Base-by-base conservation (phyloP, 2,797 vertebrate genomes). In the Pseudochromis fuscus region DNA sequence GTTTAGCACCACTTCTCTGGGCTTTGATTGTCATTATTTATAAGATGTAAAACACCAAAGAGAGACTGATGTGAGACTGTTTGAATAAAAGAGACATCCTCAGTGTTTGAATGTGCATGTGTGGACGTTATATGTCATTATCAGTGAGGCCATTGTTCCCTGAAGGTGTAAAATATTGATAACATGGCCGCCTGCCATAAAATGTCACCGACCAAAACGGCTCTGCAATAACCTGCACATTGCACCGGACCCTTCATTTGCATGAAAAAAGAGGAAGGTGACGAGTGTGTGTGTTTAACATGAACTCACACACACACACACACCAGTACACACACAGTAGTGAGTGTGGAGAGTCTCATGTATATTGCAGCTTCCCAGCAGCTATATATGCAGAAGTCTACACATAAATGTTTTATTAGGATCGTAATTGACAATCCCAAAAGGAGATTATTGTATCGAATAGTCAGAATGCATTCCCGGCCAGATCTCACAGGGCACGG, bases 381-480 rank as follows among this genome's bases (percentile, higher is more conserved):
- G 70, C 67, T 63, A 51, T 49, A 60, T 66, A 69, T 67, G 60
- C 72, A 72, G 67, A 69, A 49, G 44, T 15, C 18, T 37, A 6
- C 40, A 48, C 42, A 88, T 87, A 82, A 84, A 87, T 89, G 37
- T 85, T 84, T 87, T 79, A 89, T 82, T 71, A 66, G 57, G 24
- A 61, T 75, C 68, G 73, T 85, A 85, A 89, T 73, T 85, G 81
- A 85, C 72, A 81, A 65, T 74, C 75, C 65, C 51, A 59, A 79
- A 85, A 90, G 73, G 77, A 80, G 79, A 82, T 87, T 81, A 82
- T 77, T 77, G 71, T 75, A 75, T 83, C 59, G 82, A 69, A 77
- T 30, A 73, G 74, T 67, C 48, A 8, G 61, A 49, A 53, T 52
- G 64, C 12, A 72, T 82, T 82, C 52, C 27, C 37, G 37, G 53